A percentile compares a stretch with the other conserved stretches of the same genome.
Evolutionary conservation across 1,140 invertebrate species (phyloP).

Genomic region (Papilio glaucus): DNA sequence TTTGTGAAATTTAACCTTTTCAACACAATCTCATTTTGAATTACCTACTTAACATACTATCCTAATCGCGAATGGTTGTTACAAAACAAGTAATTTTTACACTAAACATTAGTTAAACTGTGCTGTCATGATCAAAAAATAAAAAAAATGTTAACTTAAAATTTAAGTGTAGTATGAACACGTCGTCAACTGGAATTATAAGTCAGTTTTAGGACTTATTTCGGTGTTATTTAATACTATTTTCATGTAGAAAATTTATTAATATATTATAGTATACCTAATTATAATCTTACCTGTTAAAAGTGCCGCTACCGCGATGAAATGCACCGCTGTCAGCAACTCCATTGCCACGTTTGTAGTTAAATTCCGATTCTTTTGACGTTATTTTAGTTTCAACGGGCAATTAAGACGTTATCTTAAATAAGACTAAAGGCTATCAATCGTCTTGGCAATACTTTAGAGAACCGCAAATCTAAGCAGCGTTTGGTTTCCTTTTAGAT

Average conservation of each 20-base stretch:
- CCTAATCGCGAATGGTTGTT: too few species aligned
- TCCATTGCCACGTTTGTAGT: constrained; percentile 5
- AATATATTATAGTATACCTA: neutral
- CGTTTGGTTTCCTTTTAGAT: neutral
- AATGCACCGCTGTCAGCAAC: neutral
- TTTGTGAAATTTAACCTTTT: too few species aligned
- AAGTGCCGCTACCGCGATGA: neutral
- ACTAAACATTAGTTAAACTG: too few species aligned
- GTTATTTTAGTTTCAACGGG: neutral
- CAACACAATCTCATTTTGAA: too few species aligned
- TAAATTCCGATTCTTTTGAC: neutral
- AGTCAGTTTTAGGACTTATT: too few species aligned
- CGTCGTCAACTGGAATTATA: too few species aligned
- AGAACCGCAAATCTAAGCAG: neutral
- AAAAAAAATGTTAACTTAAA: too few species aligned
- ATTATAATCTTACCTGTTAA: constrained; percentile 12
- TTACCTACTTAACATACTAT: too few species aligned
- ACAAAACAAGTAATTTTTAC: too few species aligned
- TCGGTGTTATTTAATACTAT: neutral
- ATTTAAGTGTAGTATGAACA: too few species aligned
- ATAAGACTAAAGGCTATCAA: constrained; percentile 7
- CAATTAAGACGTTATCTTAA: neutral
- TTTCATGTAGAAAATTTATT: neutral
- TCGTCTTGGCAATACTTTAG: neutral
- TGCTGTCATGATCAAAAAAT: too few species aligned